A percentile compares a stretch with the other conserved stretches of the same genome.
Evolutionary conservation across 2,888 invertebrate species (phyloP).

Genomic region (Tenthredo distinguenda): DNA sequence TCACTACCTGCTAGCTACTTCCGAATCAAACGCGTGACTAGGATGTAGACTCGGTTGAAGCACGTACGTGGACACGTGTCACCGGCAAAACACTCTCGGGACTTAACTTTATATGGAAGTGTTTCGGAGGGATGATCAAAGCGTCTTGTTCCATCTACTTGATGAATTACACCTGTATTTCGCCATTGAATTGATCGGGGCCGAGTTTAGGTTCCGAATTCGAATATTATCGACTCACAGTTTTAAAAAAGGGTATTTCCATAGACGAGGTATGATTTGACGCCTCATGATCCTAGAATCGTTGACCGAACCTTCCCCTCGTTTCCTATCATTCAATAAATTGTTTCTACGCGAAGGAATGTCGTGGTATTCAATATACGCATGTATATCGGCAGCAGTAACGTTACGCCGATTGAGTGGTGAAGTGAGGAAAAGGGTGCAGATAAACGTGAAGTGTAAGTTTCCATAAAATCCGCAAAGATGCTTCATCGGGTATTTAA

Average conservation of each 20-base stretch:
- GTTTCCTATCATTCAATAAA: not conserved
- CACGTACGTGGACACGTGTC: slow-evolving; percentile 33
- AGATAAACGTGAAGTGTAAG: not conserved
- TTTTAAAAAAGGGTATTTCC: no score
- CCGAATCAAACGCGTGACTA: slow-evolving; percentile 19
- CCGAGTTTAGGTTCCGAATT: no score
- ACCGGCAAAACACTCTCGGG: slow-evolving; percentile 2
- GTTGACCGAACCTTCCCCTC: not conserved
- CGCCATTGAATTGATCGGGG: no score
- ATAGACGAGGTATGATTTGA: not conserved
- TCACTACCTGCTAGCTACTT: not conserved
- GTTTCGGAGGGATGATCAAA: not conserved
- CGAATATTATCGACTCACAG: no score
- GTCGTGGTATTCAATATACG: not conserved
- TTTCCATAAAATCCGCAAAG: not conserved
- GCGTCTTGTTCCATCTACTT: no score
- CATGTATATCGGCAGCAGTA: no score
- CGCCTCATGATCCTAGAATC: not conserved
- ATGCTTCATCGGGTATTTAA: no score
- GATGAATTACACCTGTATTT: no score
- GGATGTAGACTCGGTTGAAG: not conserved
- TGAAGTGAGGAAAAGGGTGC: not conserved
- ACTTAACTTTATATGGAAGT: slow-evolving; percentile 41
- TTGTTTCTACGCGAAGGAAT: not conserved
- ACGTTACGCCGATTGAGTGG: not conserved